Evolutionary conservation across 2,797 vertebrate species (phyloP), one percentile per base, ranked within the genome.

Genomic region (Vultur gryphus): DNA sequence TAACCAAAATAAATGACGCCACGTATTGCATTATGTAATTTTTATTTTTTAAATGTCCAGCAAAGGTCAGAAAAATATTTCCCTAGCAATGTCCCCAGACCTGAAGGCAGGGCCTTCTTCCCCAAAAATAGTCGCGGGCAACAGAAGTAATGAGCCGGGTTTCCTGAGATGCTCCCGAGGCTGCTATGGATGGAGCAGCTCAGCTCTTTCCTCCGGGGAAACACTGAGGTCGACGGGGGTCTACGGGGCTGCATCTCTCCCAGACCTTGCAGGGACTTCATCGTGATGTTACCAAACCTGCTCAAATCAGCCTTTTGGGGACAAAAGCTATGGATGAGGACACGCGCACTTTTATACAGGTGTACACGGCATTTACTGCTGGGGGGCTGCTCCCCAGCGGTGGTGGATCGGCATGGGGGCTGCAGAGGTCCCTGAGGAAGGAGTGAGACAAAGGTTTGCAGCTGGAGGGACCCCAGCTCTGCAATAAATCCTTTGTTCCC

Each of bases 301-400:
- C 17, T 64, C 16, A 16, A 2, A 1, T 14, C 4, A 7, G 17
- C 13, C 12, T 78, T 43, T 26, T 16, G 29, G 73, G 79, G 44
- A 43, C 9, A 37, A 72, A 54, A 65, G 10, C 44, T 39, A 2
- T 2, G 65, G 55, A 11, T 10, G 43, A 37, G 46, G 43, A 4
- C 24, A 14, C 15, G 0, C 6, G 2, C 3, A 1, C 25, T 14
- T 35, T 31, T 11, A 4, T n/a, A 8, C 1, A 3, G 37, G 26
- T 15, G 11, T 14, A 26, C 10, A 3, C 21, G 5, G 29, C 15
- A 7, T 26, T 31, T 17, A 46, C 37, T 43, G 44, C 62, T 21
- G 12, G 80, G 59, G 76, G 44, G 55, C 37, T 24, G 39, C 57
- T 57, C 43, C 19, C 31, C 37, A 6, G 61, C 14, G 2, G 35